Percentiles rank a stretch among this genome's conserved stretches.
phyloP scores from a whole-genome alignment of 2,113 vertebrate species.

The Ciconia maguari region DNA sequence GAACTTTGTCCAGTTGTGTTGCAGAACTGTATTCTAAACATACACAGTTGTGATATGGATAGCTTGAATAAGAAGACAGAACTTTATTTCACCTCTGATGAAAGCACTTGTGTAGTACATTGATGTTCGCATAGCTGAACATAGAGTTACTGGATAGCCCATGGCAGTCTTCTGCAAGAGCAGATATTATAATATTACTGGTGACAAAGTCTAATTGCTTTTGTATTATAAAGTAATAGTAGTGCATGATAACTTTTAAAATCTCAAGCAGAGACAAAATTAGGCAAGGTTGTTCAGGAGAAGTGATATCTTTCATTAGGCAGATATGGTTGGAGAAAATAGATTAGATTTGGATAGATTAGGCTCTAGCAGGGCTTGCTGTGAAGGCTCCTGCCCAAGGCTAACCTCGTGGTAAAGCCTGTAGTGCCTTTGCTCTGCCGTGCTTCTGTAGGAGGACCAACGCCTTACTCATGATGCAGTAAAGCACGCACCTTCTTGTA shows the following conservation, averaged over 20 bases:
- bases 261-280: slow-evolving; percentile 1
- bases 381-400: not conserved
- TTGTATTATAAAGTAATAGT: slow-evolving; percentile 28
- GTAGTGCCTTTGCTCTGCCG: not conserved
- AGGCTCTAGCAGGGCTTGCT: not conserved
- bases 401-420: not conserved
- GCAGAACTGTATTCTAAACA: not conserved
- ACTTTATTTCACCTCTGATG: not conserved
- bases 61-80: not conserved
- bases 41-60: not conserved
- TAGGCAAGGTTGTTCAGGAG: not conserved
- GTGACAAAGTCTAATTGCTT: slow-evolving; percentile 40
- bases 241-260: not conserved
- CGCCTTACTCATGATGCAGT: not conserved
- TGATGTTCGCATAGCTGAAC: not conserved
- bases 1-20: not conserved
- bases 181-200: not conserved
- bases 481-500: not conserved
- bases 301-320: not conserved
- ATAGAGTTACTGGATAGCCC: not conserved
- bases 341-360: not conserved
- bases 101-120: not conserved
- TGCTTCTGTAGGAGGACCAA: not conserved
- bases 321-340: not conserved
- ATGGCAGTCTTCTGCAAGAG: slow-evolving; percentile 2